Evolutionary conservation across 2,888 invertebrate genomes (phyloP), one percentile per base, ranked within the genome.

Genomic region (Tupiocoris notatus): DNA sequence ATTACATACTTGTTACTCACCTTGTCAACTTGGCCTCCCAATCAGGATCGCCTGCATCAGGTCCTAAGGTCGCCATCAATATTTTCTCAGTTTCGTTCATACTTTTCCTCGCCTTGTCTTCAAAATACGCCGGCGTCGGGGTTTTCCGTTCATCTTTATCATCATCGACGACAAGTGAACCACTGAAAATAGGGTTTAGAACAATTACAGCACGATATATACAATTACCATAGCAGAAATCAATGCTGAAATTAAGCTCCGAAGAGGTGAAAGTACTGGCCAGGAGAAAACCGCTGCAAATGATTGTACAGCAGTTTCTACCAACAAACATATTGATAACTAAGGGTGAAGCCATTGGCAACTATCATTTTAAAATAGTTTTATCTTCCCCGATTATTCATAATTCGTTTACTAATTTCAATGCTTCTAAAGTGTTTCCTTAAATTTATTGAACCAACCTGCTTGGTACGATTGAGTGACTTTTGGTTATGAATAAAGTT

Each of bases 61-160:
- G 85, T 78, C 88, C 86, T 0, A 88, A 88, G 20, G 39, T 16
- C 2, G 12, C n/a, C 82, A 87, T 87, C 0, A 91, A 88, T 79
- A 90, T 87, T 39, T 88, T 86, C 78, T 89, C 89, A 82, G 90
- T 90, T 82, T 92, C 92, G 73, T 88, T 89, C 91, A 92, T 91
- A n/a, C 88, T 81, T 78, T 86, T 85, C 66, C 86, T 87, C 1
- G 89, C 88, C 80, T 88, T 88, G 2, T 83, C 83, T 59, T 86
- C 84, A 84, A 91, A 90, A 81, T 88, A 89, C 1, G 87, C 84
- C 0, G 88, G 86, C 76, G 84, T 82, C 20, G 84, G 65, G 57
- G n/a, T 21, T 9, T n/a, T 61, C n/a, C 20, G 18, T n/a, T 23
- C 54, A 16, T 73, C 63, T 20, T 54, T 20, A 2, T 22, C 39